Evolutionary conservation across 2,113 vertebrate species (phyloP), one percentile per base, ranked within the genome.

Genomic region (Nothoprocta perdicaria): DNA sequence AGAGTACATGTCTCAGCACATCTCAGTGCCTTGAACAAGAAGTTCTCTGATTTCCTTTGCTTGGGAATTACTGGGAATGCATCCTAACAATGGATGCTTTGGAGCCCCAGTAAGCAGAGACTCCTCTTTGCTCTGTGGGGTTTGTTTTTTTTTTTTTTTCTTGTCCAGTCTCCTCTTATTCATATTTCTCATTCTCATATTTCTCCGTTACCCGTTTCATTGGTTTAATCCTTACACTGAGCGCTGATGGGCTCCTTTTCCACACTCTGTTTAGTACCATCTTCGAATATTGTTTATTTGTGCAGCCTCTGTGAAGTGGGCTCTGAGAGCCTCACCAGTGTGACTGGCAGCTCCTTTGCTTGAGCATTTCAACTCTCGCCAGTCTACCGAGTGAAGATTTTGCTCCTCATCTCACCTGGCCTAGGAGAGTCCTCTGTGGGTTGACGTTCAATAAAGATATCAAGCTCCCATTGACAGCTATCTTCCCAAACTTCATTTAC

Each of bases 141-240:
- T n/a, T n/a, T n/a, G n/a, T n/a, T n/a, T 58, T 72, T 29, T 3
- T 31, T 15, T 19, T 53, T 60, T 38, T 68, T 57, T 14, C 2
- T 4, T 12, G 31, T 57, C 53, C 29, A 55, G 18, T 16, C n/a
- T 62, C 83, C 41, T 92, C 14, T 63, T 38, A 55, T 12, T 58
- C 0, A 45, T 73, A 27, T 60, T 79, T 84, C 60, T 75, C 38
- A 38, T 38, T 12, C 15, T 58, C 0, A 45, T 73, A 27, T 60
- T 79, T 84, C 60, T 75, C 38, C 69, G n/a, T 38, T 86, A 22
- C 7, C 27, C 43, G 5, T 81, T 86, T 86, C 76, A 86, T 66
- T 88, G 78, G 77, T 72, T 38, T 81, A 78, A 63, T 94, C 80
- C 58, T 82, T 91, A 89, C 65, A 75, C 65, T 91, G 48, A 62